Conservation (phyloP, 2,113 vertebrate genomes). For the Misgurnus anguillicaudatus region DNA sequence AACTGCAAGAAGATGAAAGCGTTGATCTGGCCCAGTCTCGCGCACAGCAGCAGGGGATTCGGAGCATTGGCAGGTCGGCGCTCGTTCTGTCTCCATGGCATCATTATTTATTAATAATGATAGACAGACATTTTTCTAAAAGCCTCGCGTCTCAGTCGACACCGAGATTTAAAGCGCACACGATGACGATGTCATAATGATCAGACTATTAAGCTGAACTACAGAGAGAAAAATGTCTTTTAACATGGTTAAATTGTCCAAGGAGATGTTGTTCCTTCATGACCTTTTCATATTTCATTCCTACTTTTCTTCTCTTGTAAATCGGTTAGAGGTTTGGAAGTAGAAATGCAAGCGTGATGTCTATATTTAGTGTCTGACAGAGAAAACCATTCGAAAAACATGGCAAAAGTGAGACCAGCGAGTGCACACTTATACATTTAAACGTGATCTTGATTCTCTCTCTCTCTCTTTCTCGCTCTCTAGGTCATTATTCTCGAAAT, state of each 20-base stretch:
- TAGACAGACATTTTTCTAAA: slow-evolving; percentile 9
- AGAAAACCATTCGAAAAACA: slow-evolving; percentile 62
- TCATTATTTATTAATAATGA: slow-evolving; percentile 36
- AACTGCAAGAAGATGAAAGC: slow-evolving; percentile 34
- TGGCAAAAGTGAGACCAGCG: slow-evolving; percentile 63
- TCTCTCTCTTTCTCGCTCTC: neutral
- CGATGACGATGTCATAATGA: slow-evolving; percentile 9
- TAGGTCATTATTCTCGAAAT: slow-evolving; percentile 63
- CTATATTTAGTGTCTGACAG: slow-evolving; percentile 69
- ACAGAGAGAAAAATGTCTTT: neutral
- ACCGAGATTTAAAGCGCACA: neutral
- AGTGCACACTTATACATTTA: slow-evolving; percentile 60
- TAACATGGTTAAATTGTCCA: neutral
- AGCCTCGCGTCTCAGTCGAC: neutral
- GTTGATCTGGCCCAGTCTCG: slow-evolving; percentile 25
- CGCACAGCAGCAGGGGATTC: slow-evolving; percentile 19
- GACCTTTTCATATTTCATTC: slow-evolving; percentile 33
- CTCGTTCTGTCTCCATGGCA: slow-evolving; percentile 5
- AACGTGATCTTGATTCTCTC: slow-evolving; percentile 55
- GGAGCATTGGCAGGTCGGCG: slow-evolving; percentile 23
- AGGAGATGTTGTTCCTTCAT: neutral
- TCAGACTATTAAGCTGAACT: neutral
- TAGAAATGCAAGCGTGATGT: slow-evolving; percentile 17
- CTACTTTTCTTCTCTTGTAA: slow-evolving; percentile 2
- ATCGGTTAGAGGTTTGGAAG: neutral